phyloP scores from a whole-genome alignment of 2,888 invertebrate genomes.

The Synanthedon myopaeformis region DNA sequence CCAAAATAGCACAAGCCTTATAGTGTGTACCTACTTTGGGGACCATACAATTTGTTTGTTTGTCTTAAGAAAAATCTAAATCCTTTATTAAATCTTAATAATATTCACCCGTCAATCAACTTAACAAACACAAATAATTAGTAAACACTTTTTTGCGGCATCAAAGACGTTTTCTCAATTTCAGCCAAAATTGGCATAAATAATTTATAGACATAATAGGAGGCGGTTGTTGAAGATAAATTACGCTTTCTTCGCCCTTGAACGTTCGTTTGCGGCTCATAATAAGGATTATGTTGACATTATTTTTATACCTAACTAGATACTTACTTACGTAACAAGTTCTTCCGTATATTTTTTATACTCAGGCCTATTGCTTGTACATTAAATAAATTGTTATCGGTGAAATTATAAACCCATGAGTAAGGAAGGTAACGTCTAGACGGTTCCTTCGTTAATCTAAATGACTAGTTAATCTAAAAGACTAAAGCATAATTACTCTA shows the following conservation, averaged over 20 bases:
- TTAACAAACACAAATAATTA: background rate
- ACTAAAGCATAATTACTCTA: too few species aligned
- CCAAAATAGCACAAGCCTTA: too few species aligned
- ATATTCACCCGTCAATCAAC: background rate
- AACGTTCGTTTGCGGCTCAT: constrained; percentile 21
- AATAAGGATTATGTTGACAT: constrained; percentile 25
- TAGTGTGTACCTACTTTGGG: too few species aligned
- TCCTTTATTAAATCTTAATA: too few species aligned
- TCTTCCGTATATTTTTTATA: background rate
- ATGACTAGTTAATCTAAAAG: too few species aligned
- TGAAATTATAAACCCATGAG: too few species aligned
- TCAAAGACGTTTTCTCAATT: background rate
- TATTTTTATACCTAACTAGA: constrained; percentile 5
- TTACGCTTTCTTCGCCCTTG: constrained; percentile 34
- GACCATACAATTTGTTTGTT: too few species aligned
- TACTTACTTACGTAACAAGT: background rate
- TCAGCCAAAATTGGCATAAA: constrained; percentile 22
- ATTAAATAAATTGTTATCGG: too few species aligned
- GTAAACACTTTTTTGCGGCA: background rate
- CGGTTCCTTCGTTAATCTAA: too few species aligned
- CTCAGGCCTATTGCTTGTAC: too few species aligned
- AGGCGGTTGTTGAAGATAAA: constrained; percentile 22
- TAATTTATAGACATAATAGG: constrained; percentile 45
- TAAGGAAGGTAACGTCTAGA: too few species aligned
- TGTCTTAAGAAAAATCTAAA: too few species aligned